These are phyloP conservation scores for Poeciliopsis retropinna DNA, from an alignment of 2,113 vertebrate genomes.

Conservation along the genomic window DNA sequence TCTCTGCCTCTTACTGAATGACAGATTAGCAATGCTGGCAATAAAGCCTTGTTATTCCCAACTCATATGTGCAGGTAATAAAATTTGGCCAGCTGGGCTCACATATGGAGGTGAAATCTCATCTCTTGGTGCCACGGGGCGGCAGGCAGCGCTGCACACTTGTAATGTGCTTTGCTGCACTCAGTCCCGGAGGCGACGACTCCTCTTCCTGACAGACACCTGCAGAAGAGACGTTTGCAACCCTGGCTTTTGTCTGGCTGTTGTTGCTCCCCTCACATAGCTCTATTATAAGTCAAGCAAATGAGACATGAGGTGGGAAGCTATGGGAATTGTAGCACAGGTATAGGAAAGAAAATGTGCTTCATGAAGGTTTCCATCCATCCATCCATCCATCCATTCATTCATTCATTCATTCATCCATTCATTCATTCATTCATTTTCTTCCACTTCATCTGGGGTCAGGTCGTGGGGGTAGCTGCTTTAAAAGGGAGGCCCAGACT, in stretches of 20 bases:
- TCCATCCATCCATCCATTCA: too few relatives aligned
- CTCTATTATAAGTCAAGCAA: constrained; percentile 49
- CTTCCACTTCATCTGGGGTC: too few relatives aligned
- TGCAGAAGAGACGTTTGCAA: constrained; percentile 31
- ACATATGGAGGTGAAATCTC: constrained; percentile 45
- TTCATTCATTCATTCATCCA: too few relatives aligned
- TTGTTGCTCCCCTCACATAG: constrained; percentile 18
- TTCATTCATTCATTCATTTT: too few relatives aligned
- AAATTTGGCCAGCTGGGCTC: constrained; percentile 35
- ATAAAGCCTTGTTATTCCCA: constrained; percentile 59
- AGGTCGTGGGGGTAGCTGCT: too few relatives aligned
- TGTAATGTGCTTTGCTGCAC: constrained; percentile 46
- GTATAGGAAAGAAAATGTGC: constrained; percentile 13
- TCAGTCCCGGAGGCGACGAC: constrained; percentile 12
- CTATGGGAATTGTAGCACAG: constrained; percentile 21
- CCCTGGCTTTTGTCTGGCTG: constrained; percentile 33
- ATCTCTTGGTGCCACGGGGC: constrained; percentile 51
- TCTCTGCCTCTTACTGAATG: constrained; percentile 36
- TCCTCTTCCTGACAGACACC: constrained; percentile 32
- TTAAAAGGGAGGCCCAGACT: too few relatives aligned
- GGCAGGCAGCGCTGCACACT: constrained; percentile 34
- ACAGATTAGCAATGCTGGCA: constrained; percentile 49
- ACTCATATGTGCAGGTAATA: constrained; percentile 58
- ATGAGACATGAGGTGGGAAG: constrained; percentile 31
- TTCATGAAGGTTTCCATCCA: neutral